Evolutionary conservation across 2,888 invertebrate species (phyloP).

Genomic region (Parnassius mnemosyne): DNA sequence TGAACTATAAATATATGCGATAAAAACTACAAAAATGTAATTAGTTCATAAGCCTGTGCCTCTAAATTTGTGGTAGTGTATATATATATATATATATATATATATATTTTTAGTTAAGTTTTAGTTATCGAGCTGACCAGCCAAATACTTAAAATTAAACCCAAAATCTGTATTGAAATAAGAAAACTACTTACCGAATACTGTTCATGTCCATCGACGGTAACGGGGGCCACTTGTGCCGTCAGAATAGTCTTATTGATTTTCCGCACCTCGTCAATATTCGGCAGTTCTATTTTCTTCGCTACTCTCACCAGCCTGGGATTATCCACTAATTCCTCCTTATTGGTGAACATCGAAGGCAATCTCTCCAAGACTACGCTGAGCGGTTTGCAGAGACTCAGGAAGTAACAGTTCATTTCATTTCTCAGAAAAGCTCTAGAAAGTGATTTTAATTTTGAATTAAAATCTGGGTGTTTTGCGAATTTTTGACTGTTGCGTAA

Average conservation of each 20-base stretch:
- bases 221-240: slow-evolving; percentile 29
- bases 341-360: not conserved
- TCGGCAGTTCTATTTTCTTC: slow-evolving; percentile 26
- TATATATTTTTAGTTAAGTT: too few species aligned
- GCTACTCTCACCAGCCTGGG: not conserved
- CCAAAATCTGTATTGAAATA: too few species aligned
- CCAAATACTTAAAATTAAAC: too few species aligned
- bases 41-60: too few species aligned
- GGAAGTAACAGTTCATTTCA: slow-evolving; percentile 5
- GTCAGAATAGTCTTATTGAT: slow-evolving; percentile 29
- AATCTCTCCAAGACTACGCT: slow-evolving; percentile 9
- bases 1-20: too few species aligned
- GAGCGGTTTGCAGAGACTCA: slow-evolving; percentile 19
- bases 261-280: slow-evolving; percentile 30
- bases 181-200: too few species aligned
- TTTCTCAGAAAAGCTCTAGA: not conserved
- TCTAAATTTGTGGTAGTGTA: too few species aligned
- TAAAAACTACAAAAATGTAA: too few species aligned
- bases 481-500: too few species aligned
- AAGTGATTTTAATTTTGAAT: not conserved
- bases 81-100: too few species aligned
- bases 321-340: not conserved
- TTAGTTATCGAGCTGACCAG: too few species aligned
- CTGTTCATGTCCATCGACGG: not conserved
- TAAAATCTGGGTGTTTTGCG: not conserved